These are phyloP conservation scores for Kryphioiulus occultus DNA, from an alignment of 2,888 invertebrate species.

Conservation along the genomic window DNA sequence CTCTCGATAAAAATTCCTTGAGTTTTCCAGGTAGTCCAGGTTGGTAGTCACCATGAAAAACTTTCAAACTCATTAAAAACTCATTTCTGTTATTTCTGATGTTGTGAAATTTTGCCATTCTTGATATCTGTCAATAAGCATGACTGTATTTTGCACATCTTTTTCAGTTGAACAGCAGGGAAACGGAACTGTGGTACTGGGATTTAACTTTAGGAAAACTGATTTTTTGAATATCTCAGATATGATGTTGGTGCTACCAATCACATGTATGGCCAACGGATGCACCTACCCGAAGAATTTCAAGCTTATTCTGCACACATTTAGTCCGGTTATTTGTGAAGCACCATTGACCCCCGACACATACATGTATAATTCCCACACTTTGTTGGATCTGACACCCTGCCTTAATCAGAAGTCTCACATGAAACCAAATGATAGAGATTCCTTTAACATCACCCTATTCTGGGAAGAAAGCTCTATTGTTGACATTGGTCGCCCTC, in stretches of 20 bases:
- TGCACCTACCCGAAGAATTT: not conserved
- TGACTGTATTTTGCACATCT: too few species aligned
- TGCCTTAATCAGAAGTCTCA: not conserved
- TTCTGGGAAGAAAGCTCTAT: not conserved
- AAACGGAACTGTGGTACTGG: not conserved
- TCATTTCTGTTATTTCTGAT: too few species aligned
- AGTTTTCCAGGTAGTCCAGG: too few species aligned
- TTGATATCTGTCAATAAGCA: too few species aligned
- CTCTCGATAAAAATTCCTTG: too few species aligned
- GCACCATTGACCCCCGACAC: not conserved
- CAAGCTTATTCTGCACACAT: not conserved
- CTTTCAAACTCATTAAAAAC: too few species aligned
- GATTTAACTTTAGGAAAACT: not conserved
- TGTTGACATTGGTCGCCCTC: not conserved
- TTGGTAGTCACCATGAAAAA: too few species aligned
- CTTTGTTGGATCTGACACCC: not conserved
- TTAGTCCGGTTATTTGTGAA: not conserved
- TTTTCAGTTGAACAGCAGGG: not conserved
- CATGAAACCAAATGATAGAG: not conserved
- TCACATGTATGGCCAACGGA: not conserved
- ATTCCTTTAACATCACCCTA: not conserved
- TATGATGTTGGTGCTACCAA: not conserved
- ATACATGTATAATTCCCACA: not conserved
- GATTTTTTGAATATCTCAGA: not conserved
- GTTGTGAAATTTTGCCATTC: too few species aligned